A percentile compares a stretch with the other conserved stretches of the same genome.
Conservation (phyloP, 1,140 invertebrate species). For the Tetramorium simillimum region DNA sequence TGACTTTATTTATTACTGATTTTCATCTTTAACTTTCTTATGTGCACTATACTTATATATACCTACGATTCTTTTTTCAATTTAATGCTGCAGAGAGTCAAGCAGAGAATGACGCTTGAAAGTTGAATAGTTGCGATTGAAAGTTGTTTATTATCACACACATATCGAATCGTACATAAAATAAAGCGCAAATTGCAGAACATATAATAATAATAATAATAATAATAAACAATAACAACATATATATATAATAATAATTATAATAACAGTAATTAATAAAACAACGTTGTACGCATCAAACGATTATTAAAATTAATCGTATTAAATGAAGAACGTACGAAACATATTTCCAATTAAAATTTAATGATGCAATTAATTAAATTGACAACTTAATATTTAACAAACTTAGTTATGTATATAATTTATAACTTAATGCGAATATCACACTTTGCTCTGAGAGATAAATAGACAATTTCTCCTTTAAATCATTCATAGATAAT, state of each 20-base stretch:
- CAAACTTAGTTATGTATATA: neutral
- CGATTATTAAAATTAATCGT: constrained; percentile 5
- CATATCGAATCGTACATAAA: constrained; percentile 46
- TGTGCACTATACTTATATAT: neutral
- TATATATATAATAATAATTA: neutral
- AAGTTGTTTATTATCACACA: constrained; percentile 51
- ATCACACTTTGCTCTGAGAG: constrained; percentile 30
- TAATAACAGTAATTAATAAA: constrained; percentile 4
- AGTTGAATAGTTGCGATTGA: neutral
- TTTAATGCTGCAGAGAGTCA: neutral
- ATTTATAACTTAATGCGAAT: constrained; percentile 14
- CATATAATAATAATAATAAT: constrained; percentile 42
- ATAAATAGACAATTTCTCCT: neutral
- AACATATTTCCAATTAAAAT: neutral
- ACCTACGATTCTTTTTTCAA: constrained; percentile 5
- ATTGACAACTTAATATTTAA: neutral
- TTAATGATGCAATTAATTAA: constrained; percentile 14
- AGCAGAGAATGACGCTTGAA: neutral
- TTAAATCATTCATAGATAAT: neutral
- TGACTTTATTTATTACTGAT: too few relatives aligned
- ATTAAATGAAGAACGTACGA: neutral
- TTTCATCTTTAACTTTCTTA: neutral
- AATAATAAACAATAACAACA: constrained; percentile 33
- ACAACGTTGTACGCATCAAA: constrained; percentile 24
- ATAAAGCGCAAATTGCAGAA: constrained; percentile 41